A percentile compares a stretch with the other conserved stretches of the same genome.
Evolutionary conservation across 1,140 invertebrate genomes (phyloP).

Genomic region (Anadara kagoshimensis): DNA sequence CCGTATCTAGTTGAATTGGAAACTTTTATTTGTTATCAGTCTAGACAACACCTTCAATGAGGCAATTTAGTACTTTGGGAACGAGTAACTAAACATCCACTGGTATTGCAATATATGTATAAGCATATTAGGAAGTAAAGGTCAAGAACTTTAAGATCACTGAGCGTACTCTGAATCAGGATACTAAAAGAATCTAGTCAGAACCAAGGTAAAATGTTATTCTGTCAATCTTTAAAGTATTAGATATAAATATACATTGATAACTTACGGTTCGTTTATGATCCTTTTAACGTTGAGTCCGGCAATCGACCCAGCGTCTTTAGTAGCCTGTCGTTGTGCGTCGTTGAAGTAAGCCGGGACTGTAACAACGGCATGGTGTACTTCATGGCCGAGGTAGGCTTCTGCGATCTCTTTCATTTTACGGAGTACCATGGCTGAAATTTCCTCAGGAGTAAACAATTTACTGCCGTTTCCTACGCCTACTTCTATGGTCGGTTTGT

Average conservation of each 20-base stretch:
- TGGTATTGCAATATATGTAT: too few relatives aligned
- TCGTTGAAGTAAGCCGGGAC: slow-evolving; percentile 99
- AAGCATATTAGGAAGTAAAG: too few relatives aligned
- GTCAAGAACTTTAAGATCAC: too few relatives aligned
- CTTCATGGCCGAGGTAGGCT: slow-evolving; percentile 94
- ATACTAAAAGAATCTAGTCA: too few relatives aligned
- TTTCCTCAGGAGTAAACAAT: slow-evolving; percentile 96
- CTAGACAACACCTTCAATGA: too few relatives aligned
- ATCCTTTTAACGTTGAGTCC: slow-evolving; percentile 98
- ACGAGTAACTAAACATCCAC: too few relatives aligned
- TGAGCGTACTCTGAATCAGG: too few relatives aligned
- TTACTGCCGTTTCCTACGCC: slow-evolving; percentile 83
- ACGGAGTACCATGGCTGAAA: slow-evolving; percentile 96
- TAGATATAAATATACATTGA: neutral
- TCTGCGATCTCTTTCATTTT: slow-evolving; percentile 99
- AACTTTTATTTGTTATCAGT: too few relatives aligned
- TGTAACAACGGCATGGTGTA: slow-evolving; percentile 97
- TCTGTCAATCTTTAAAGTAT: too few relatives aligned
- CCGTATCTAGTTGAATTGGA: too few relatives aligned
- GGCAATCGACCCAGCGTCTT: slow-evolving; percentile 84
- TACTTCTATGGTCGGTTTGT: slow-evolving; percentile 85
- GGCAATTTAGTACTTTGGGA: too few relatives aligned
- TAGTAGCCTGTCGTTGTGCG: slow-evolving; percentile 97
- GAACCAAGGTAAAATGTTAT: too few relatives aligned
- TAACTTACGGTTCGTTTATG: slow-evolving; percentile 92